Conservation (phyloP, 2,888 invertebrate genomes). For the Drosophila limbata region DNA sequence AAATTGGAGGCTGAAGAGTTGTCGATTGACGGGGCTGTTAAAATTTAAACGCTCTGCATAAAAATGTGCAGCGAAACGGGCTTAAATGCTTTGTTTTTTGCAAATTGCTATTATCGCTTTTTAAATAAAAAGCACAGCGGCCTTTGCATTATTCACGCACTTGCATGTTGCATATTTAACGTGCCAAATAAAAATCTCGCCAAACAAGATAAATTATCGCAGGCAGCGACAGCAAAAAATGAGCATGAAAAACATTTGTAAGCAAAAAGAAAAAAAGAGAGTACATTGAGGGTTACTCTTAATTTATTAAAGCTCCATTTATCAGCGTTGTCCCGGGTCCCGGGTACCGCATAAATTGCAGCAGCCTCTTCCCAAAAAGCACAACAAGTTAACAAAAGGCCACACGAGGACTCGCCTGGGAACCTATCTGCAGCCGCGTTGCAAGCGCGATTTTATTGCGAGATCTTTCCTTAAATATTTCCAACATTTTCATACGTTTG, state of each 20-base stretch:
- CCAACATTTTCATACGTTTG: neutral
- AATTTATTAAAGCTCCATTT: slow-evolving; percentile 81
- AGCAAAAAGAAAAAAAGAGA: slow-evolving; percentile 29
- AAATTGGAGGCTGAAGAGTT: slow-evolving; percentile 42
- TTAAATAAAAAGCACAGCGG: slow-evolving; percentile 72
- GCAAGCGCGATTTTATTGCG: neutral
- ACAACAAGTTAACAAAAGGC: slow-evolving; percentile 20
- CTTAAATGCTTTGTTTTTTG: slow-evolving; percentile 51
- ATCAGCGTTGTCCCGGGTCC: slow-evolving; percentile 51
- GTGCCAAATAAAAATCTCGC: slow-evolving; percentile 76
- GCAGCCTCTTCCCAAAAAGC: slow-evolving; percentile 10
- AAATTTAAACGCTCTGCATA: slow-evolving; percentile 72
- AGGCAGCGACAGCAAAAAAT: slow-evolving; percentile 45
- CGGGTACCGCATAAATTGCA: slow-evolving; percentile 69
- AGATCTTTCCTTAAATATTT: neutral
- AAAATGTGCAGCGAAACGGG: slow-evolving; percentile 42
- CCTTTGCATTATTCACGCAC: slow-evolving; percentile 76
- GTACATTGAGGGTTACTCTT: slow-evolving; percentile 65
- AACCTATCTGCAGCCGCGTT: slow-evolving; percentile 3
- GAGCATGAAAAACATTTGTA: slow-evolving; percentile 25
- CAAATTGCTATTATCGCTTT: slow-evolving; percentile 79
- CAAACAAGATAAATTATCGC: slow-evolving; percentile 80
- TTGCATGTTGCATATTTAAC: slow-evolving; percentile 74
- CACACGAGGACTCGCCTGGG: slow-evolving; percentile 4
- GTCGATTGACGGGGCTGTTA: slow-evolving; percentile 60